Base-by-base conservation (phyloP, 2,797 vertebrate species). In the Artibeus jamaicensis region DNA sequence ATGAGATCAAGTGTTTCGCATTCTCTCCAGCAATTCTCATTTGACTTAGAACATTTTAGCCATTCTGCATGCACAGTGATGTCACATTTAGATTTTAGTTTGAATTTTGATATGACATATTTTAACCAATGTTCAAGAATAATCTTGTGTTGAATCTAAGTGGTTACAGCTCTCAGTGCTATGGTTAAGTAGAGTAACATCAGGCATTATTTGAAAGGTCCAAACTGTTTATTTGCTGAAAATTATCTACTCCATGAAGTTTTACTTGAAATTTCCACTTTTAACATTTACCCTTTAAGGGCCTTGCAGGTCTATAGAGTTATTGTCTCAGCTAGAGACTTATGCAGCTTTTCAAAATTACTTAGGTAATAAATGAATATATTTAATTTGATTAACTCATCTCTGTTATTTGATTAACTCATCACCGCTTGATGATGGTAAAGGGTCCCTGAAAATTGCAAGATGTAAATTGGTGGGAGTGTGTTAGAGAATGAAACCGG, bases 241-340 rank as follows among this genome's bases (percentile, higher is more conserved):
- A 94, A 91, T 32, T 24, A 57, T 24, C 32, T 50, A 74, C 6
- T 87, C 9, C 9, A 29, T 79, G 73, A 93, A 16, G 14, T 88
- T 96, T 90, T 59, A 48, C 50, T 83, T 94, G 50, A 79, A 68
- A 81, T 96, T 85, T 79, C 18, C 26, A 71, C 92, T 67, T 74
- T 77, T 91, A 59, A 74, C 42, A 73, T 19, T 70, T 91, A n/a
- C 2, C 32, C 37, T 85, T 55, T 65, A 62, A 86, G 22, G 57
- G 15, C 65, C 29, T 48, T 68, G 18, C 15, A 9, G 21, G 57
- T 29, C 71, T 29, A 0, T 37, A 34, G 34, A 71, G 2, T 24
- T 84, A 53, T 87, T 74, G 6, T 55, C 9, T 83, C 70, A 79
- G 59, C 50, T 74, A 86, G 24, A 96, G 29, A 86, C 78, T 84